A percentile compares a stretch with the other conserved stretches of the same genome.
phyloP scores from a whole-genome alignment of 2,888 invertebrate species.

The Meliscaeva auricollis region DNA sequence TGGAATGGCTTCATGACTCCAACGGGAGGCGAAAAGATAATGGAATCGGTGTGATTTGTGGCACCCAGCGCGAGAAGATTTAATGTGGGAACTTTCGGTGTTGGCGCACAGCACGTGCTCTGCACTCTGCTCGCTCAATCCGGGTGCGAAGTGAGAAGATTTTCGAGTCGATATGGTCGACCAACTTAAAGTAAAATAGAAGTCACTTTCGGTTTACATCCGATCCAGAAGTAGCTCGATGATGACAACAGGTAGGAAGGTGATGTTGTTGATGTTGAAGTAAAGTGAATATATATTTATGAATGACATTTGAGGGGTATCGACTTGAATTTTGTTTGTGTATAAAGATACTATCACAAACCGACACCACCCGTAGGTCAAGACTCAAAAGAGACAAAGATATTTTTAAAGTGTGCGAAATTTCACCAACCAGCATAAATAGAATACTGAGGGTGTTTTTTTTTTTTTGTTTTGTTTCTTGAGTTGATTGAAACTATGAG shows the following conservation, averaged over 20 bases:
- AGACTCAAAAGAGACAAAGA: constrained; percentile 41
- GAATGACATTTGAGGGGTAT: constrained; percentile 57
- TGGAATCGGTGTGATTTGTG: constrained; percentile 74
- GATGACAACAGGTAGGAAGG: constrained; percentile 73
- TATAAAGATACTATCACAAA: constrained; percentile 8
- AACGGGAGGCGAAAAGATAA: constrained; percentile 63
- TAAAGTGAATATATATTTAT: constrained; percentile 53
- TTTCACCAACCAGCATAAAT: constrained; percentile 71
- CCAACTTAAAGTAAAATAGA: constrained; percentile 48
- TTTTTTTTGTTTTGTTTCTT: no score
- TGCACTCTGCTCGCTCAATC: constrained; percentile 2
- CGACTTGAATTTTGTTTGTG: constrained; percentile 56
- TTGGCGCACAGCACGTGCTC: constrained; percentile 79
- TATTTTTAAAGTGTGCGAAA: constrained; percentile 54
- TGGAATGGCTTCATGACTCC: constrained; percentile 62
- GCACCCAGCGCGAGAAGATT: constrained; percentile 76
- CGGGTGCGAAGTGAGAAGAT: constrained; percentile 42
- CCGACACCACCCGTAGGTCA: constrained; percentile 76
- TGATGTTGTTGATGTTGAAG: not conserved
- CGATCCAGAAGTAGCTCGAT: constrained; percentile 55
- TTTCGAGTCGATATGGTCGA: constrained; percentile 27
- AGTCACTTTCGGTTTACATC: constrained; percentile 52
- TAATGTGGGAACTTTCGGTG: constrained; percentile 78
- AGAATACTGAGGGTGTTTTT: constrained; percentile 40
- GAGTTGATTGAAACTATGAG: constrained; percentile 65